phyloP scores from a whole-genome alignment of 2,797 vertebrate genomes.

The Heteromormyrus szaboi region DNA sequence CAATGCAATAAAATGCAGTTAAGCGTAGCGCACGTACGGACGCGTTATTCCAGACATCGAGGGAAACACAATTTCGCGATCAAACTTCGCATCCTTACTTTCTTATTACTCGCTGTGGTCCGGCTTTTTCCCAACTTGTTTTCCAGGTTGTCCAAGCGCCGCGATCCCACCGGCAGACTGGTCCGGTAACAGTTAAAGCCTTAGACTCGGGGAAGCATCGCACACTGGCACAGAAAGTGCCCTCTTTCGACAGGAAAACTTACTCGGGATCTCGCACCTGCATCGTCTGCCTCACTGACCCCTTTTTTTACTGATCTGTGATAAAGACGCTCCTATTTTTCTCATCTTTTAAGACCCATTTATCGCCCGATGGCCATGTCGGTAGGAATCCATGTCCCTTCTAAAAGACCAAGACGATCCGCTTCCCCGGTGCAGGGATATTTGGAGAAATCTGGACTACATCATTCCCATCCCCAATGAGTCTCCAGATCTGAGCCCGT shows the following conservation, averaged over 20 bases:
- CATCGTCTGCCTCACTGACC: slow-evolving; percentile 6
- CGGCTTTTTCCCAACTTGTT: neutral
- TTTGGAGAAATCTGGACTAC: slow-evolving; percentile 8
- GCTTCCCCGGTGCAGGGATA: slow-evolving; percentile 7
- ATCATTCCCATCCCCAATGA: slow-evolving; percentile 13
- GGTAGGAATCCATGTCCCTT: slow-evolving; percentile 15
- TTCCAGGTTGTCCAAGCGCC: neutral
- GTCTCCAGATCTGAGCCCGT: slow-evolving; percentile 14
- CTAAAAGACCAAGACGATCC: neutral
- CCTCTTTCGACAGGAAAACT: slow-evolving; percentile 2
- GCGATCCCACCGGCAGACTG: neutral
- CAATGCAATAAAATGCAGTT: neutral
- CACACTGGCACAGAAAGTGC: neutral
- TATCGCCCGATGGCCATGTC: neutral
- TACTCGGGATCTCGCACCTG: slow-evolving; percentile 7
- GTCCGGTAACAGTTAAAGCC: neutral
- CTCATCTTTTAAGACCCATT: neutral
- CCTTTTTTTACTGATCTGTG: slow-evolving; percentile 1
- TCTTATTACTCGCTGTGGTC: neutral
- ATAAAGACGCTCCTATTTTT: neutral
- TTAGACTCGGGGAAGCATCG: neutral
- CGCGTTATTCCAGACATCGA: neutral
- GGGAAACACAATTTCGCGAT: neutral
- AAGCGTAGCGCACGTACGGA: neutral
- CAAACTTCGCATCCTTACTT: slow-evolving; percentile 9